Evolutionary conservation across 2,888 invertebrate genomes (phyloP).

Genomic region (Habroteleia sp.): DNA sequence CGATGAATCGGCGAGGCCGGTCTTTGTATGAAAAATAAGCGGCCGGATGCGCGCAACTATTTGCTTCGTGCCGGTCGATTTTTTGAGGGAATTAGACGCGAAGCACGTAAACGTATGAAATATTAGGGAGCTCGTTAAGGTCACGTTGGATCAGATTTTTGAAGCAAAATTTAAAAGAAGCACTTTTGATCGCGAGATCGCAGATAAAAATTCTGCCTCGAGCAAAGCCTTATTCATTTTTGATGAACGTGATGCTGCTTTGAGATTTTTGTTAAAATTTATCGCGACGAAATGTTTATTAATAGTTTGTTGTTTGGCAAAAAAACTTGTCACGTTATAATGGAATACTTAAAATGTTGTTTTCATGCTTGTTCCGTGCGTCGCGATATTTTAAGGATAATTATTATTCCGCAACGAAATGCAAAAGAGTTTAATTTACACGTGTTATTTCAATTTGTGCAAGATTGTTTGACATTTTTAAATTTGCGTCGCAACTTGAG

Average conservation of each 20-base stretch:
- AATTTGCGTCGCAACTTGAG: too few relatives aligned
- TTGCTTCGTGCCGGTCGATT: conserved; percentile 52
- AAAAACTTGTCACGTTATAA: conserved; percentile 39
- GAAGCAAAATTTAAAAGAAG: conserved; percentile 58
- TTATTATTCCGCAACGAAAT: too few relatives aligned
- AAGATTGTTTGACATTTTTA: too few relatives aligned
- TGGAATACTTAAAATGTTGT: conserved; percentile 53
- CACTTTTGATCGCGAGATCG: conserved; percentile 57
- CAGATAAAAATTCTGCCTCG: conserved; percentile 55
- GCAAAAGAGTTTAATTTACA: too few relatives aligned
- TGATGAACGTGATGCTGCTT: conserved; percentile 56
- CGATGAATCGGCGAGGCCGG: conserved; percentile 42
- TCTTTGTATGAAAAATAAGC: conserved; percentile 57
- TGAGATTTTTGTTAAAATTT: conserved; percentile 59
- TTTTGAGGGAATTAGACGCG: conserved; percentile 58
- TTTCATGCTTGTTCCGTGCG: background rate
- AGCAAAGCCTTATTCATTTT: conserved; percentile 55
- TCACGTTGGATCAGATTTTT: conserved; percentile 61
- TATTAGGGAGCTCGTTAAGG: conserved; percentile 59
- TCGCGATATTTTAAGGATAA: background rate
- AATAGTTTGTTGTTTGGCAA: conserved; percentile 47
- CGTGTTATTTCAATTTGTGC: too few relatives aligned
- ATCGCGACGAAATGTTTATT: conserved; percentile 54
- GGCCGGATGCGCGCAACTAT: conserved; percentile 54
- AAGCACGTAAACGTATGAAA: conserved; percentile 61